Base-by-base conservation (phyloP, 2,888 invertebrate genomes). In the Pyrrhia umbra region DNA sequence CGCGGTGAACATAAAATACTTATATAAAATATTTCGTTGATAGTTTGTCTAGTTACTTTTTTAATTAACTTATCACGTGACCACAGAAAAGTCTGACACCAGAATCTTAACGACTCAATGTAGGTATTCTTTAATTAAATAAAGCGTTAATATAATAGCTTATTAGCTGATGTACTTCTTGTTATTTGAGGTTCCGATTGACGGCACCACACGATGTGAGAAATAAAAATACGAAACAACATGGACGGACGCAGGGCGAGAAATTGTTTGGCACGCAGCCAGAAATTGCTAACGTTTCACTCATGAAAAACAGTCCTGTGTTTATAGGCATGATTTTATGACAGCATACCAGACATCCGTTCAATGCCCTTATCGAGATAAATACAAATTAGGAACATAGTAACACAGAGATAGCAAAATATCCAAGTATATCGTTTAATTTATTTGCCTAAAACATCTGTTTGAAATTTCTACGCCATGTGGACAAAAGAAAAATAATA, bases 271-370 rank as follows among this genome's bases (percentile, higher is more conserved):
- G 92, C 91, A 79, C 83, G 65, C 55, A 74, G 90, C 92, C 92
- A 88, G 85, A 88, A 86, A 88, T 89, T 88, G 85, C 87, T 86
- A 87, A 88, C 88, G 87, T 88, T 88, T 86, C 81, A 82, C 87
- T 86, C 86, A 82, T 85, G 87, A 87, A 87, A 84, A 84, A 83
- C 80, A 77, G 79, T 77, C 75, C 75, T 78, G 67, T 84, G 81
- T 83, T 83, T 80, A 80, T 82, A 74, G 69, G 67, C 77, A 73
- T 55, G 55, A 59, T 67, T 77, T 74, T 74, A 68, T 67, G 66
- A 69, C 50, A 58, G 62, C 62, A 68, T 62, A 78, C 79, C 69
- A 80, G 70, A 73, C 73, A 76, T 68, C 43, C 75, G 77, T 80
- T 80, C 80, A 80, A 79, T 77, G 78, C 72, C 75, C 80, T 79